Conservation (phyloP, 2,888 invertebrate genomes). For the Alentia gelatinosa region DNA sequence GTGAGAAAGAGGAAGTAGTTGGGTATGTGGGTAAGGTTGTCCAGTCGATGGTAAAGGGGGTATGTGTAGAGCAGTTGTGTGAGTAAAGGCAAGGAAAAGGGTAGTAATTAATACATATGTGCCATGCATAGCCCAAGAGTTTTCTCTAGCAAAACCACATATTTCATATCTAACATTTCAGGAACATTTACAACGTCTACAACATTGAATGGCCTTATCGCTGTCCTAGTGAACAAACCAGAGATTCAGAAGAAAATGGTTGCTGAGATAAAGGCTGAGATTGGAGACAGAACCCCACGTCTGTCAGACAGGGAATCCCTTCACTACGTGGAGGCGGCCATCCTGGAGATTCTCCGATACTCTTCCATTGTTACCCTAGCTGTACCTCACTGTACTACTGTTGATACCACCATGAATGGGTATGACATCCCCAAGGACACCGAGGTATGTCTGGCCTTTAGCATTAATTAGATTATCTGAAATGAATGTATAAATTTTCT, state of each 20-base stretch:
- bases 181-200: not conserved
- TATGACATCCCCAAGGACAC: constrained; percentile 28
- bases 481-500: too few species aligned
- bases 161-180: not conserved
- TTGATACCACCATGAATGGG: not conserved
- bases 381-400: not conserved
- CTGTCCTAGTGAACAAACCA: not conserved
- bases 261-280: not conserved
- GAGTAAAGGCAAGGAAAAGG: not conserved
- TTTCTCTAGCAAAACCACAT: not conserved
- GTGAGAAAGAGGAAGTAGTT: not conserved
- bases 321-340: not conserved
- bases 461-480: not conserved
- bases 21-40: not conserved
- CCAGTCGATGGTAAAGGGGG: not conserved
- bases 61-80: not conserved
- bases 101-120: not conserved
- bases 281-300: not conserved
- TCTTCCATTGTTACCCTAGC: not conserved
- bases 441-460: not conserved
- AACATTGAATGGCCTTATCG: not conserved
- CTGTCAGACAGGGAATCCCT: not conserved
- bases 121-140: not conserved
- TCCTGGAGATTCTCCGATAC: not conserved
- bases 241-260: not conserved